phyloP scores from a whole-genome alignment of 2,113 vertebrate genomes.

The Nanorana parkeri region DNA sequence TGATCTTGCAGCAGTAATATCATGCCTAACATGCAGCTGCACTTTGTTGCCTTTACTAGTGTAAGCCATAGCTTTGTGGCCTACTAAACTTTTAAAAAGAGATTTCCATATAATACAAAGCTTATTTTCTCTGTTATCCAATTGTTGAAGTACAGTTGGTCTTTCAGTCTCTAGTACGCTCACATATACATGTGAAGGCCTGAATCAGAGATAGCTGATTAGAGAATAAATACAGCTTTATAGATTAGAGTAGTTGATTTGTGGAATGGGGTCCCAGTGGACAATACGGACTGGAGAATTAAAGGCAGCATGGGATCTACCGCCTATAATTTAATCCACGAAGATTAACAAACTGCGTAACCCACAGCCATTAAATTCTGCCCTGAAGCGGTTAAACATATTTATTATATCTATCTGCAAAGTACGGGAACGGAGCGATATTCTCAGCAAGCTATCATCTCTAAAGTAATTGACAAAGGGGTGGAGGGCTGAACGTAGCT shows the following conservation, averaged over 20 bases:
- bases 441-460: constrained; percentile 46
- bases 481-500: constrained; percentile 50
- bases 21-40: no score
- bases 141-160: no score
- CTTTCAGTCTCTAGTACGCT: no score
- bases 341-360: constrained; percentile 1
- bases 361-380: constrained; percentile 29
- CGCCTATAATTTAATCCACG: constrained; percentile 1
- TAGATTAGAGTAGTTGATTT: constrained; percentile 13
- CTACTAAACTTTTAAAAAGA: no score
- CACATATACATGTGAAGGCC: no score
- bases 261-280: background rate
- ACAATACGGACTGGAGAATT: constrained; percentile 11
- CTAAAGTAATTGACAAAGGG: constrained; percentile 55
- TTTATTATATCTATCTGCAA: constrained; percentile 37
- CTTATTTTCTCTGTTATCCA: no score
- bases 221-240: no score
- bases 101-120: no score
- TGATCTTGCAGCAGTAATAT: no score
- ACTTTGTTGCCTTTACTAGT: no score
- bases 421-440: constrained; percentile 36
- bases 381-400: constrained; percentile 28
- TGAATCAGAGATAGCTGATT: no score
- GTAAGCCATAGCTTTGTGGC: no score
- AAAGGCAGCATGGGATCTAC: constrained; percentile 20